Evolutionary conservation across 2,797 vertebrate species (phyloP).

Genomic region (Coranthus polyacanthus): DNA sequence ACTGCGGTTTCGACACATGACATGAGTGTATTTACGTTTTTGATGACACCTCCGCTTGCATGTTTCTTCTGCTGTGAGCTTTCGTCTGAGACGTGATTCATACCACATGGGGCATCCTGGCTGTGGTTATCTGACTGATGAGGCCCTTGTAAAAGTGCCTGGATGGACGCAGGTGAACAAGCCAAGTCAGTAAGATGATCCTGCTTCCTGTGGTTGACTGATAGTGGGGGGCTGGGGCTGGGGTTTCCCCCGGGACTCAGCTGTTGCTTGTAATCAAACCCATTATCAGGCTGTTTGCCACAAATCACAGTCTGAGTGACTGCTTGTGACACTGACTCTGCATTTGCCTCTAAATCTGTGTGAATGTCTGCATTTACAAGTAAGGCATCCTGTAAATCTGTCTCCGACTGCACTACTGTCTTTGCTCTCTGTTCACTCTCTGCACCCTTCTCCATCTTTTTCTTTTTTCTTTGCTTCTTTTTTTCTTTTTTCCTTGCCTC

Average conservation of each 20-base stretch:
- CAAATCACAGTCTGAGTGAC: constrained; percentile 34
- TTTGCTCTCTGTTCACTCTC: constrained; percentile 26
- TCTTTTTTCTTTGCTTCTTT: constrained; percentile 73
- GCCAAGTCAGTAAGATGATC: constrained; percentile 78
- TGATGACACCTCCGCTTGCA: constrained; percentile 46
- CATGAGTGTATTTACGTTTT: constrained; percentile 59
- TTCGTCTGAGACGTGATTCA: constrained; percentile 49
- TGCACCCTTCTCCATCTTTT: constrained; percentile 47
- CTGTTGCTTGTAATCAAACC: constrained; percentile 72
- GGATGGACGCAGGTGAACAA: constrained; percentile 66
- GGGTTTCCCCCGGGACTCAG: constrained; percentile 70
- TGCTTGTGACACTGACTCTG: constrained; percentile 28
- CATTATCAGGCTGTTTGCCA: constrained; percentile 59
- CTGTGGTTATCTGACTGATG: constrained; percentile 69
- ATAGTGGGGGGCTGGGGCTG: constrained; percentile 48
- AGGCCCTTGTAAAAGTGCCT: constrained; percentile 46
- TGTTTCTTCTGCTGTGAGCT: constrained; percentile 53
- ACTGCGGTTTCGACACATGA: constrained; percentile 61
- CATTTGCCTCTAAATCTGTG: constrained; percentile 28
- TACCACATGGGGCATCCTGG: constrained; percentile 46
- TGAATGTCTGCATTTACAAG: constrained; percentile 17
- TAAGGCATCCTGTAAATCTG: constrained; percentile 26
- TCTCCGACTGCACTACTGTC: constrained; percentile 18
- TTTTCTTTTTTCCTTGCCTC: constrained; percentile 61
- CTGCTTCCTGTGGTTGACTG: constrained; percentile 49